A percentile compares a stretch with the other conserved stretches of the same genome.
Conservation (phyloP, 2,888 invertebrate genomes). For the Hedya salicella region DNA sequence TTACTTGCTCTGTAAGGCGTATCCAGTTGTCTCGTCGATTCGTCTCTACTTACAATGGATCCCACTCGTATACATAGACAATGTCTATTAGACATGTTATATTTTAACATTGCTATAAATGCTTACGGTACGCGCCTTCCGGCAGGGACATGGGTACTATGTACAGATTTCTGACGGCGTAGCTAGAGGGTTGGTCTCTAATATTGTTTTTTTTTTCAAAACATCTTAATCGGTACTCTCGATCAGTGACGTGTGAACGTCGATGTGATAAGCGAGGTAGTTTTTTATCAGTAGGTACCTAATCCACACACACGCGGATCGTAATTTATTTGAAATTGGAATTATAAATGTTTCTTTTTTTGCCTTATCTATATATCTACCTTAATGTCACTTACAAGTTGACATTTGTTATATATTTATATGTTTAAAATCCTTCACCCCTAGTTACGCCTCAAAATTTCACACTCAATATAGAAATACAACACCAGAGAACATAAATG, state of each 20-base stretch:
- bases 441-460: conserved; percentile 20
- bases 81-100: no score
- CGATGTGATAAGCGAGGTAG: no score
- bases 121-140: conserved; percentile 26
- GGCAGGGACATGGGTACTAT: conserved; percentile 26
- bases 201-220: no score
- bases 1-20: no score
- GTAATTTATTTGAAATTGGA: no score
- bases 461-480: conserved; percentile 36
- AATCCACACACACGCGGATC: no score
- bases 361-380: no score
- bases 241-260: no score
- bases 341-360: background rate
- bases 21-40: background rate
- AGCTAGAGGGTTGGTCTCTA: conserved; percentile 5
- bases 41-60: conserved; percentile 26
- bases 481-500: conserved; percentile 53
- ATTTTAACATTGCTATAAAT: conserved; percentile 32
- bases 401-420: no score
- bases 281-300: no score
- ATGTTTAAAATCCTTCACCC: background rate
- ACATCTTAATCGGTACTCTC: no score
- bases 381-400: no score
- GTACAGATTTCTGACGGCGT: conserved; percentile 31
- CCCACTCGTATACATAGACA: conserved; percentile 42